These are phyloP conservation scores for Apus apus DNA, from an alignment of 2,113 vertebrate species.

Conservation along the genomic window DNA sequence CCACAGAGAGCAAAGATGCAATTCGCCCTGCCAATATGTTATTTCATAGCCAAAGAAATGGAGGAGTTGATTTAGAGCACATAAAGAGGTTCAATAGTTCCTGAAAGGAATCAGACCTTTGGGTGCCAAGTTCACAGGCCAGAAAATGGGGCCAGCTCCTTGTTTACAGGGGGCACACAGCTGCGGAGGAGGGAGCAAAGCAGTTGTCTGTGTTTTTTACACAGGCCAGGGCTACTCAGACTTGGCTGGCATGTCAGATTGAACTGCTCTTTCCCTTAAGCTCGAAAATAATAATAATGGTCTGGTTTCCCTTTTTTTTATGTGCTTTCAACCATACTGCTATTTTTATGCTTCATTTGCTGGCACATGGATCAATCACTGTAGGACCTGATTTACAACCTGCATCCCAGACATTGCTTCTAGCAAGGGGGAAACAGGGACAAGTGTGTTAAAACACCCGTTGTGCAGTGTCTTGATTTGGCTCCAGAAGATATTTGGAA, in stretches of 20 bases:
- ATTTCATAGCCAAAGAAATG: neutral
- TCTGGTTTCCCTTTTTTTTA: conserved; percentile 17
- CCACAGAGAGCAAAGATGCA: neutral
- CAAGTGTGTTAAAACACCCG: conserved; percentile 36
- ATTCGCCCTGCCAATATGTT: neutral
- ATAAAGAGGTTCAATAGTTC: neutral
- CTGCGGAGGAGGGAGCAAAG: neutral
- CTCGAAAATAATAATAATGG: conserved; percentile 29
- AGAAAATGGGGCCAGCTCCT: conserved; percentile 2
- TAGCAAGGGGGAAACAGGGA: neutral
- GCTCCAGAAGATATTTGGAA: conserved; percentile 10
- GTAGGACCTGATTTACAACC: conserved; percentile 54
- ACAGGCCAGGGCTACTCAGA: neutral
- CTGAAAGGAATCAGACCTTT: conserved; percentile 2
- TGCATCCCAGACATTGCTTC: conserved; percentile 17
- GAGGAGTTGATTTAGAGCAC: neutral
- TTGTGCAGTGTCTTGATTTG: neutral
- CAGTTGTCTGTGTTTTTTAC: conserved; percentile 6
- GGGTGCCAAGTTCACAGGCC: neutral
- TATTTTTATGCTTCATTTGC: conserved; percentile 39
- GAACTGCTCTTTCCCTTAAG: neutral
- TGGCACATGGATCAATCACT: conserved; percentile 31
- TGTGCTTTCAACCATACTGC: conserved; percentile 28
- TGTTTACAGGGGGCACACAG: neutral
- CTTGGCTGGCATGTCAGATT: neutral